Evolutionary conservation across 2,888 invertebrate genomes (phyloP).

Genomic region (Mamestra brassicae): DNA sequence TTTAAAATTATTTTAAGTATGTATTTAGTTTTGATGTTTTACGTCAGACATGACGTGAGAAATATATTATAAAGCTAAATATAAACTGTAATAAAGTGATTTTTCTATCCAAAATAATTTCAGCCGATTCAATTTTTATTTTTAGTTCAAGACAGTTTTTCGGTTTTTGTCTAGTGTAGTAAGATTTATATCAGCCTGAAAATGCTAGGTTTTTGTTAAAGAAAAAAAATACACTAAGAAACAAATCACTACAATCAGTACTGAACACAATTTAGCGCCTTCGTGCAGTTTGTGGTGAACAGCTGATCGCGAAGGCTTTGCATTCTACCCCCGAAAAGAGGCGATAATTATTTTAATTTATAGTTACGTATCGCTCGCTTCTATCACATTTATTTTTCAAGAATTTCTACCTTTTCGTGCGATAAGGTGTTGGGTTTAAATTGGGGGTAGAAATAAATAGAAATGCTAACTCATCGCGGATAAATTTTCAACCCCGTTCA

Average conservation of each 20-base stretch:
- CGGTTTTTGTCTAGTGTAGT: not conserved
- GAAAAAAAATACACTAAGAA: constrained; percentile 12
- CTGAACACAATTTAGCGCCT: constrained; percentile 52
- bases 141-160: not conserved
- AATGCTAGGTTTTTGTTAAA: not conserved
- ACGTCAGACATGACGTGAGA: not conserved
- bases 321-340: constrained; percentile 79
- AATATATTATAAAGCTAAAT: not conserved
- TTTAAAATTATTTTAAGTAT: not conserved
- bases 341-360: constrained; percentile 88
- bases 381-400: constrained; percentile 69
- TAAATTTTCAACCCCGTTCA: constrained; percentile 25
- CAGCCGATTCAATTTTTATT: not conserved
- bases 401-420: constrained; percentile 57
- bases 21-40: not conserved
- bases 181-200: constrained; percentile 1
- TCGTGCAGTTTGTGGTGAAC: constrained; percentile 51
- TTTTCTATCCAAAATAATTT: not conserved
- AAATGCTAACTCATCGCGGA: constrained; percentile 53
- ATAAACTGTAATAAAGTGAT: not conserved
- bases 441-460: constrained; percentile 43
- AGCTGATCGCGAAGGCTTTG: constrained; percentile 69
- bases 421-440: constrained; percentile 58
- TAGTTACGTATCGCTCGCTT: constrained; percentile 65
- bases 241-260: constrained; percentile 62